Percentiles rank a stretch among this genome's conserved stretches.
These are phyloP conservation scores for Peucedramus taeniatus DNA, from an alignment of 2,113 vertebrate genomes.

Conservation along the genomic window DNA sequence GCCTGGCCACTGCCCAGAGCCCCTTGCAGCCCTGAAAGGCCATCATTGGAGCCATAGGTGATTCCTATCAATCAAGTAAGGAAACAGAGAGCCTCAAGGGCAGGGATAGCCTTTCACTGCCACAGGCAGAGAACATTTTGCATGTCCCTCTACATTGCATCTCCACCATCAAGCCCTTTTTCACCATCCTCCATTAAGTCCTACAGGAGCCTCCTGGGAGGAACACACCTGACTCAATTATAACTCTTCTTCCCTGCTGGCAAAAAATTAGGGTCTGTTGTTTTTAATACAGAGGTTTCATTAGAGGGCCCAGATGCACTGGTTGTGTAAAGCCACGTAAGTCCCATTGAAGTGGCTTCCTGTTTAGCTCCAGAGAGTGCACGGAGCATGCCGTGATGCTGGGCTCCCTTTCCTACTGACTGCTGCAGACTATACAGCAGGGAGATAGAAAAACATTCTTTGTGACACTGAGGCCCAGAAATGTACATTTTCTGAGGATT, in stretches of 20 bases:
- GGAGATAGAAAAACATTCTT: not conserved
- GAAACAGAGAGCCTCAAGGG: not conserved
- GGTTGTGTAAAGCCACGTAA: not conserved
- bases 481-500: not conserved
- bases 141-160: not conserved
- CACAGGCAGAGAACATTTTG: fast-evolving
- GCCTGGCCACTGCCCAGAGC: not conserved
- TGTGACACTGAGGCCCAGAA: not conserved
- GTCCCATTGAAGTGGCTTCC: not conserved
- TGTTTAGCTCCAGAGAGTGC: not conserved
- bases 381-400: not conserved
- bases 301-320: not conserved
- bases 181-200: not conserved
- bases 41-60: not conserved
- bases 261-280: not conserved
- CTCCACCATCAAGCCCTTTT: not conserved
- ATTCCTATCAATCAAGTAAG: not conserved
- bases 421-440: not conserved
- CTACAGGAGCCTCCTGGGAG: not conserved
- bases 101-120: not conserved
- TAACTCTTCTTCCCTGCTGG: not conserved
- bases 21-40: not conserved
- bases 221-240: not conserved
- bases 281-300: not conserved
- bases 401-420: not conserved